Percentiles rank a stretch among this genome's conserved stretches.
Evolutionary conservation across 2,113 vertebrate genomes (phyloP).

Genomic region (Ceyx cyanopectus): DNA sequence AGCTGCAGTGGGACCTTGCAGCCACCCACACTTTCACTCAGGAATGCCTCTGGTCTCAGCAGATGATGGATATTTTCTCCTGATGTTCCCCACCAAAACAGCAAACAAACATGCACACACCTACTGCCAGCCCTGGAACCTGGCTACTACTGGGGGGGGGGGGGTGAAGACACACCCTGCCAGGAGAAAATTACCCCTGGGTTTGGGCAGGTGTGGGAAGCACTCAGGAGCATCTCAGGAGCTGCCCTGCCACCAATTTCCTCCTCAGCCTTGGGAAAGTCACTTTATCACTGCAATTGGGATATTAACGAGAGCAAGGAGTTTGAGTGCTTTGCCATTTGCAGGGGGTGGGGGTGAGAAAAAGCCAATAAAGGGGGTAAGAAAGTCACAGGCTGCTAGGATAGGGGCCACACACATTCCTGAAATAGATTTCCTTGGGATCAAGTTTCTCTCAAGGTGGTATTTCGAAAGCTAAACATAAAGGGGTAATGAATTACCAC

Average conservation of each 20-base stretch:
- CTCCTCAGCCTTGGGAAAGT: not conserved
- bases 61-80: constrained; percentile 59
- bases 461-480: constrained; percentile 42
- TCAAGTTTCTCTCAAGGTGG: constrained; percentile 48
- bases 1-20: not conserved
- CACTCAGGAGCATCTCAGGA: not conserved
- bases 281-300: not conserved
- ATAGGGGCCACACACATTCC: constrained; percentile 37
- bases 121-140: not conserved
- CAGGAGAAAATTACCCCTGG: not conserved
- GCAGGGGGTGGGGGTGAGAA: not conserved
- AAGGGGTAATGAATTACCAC: constrained; percentile 31
- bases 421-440: constrained; percentile 60
- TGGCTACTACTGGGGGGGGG: not conserved
- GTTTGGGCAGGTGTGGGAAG: not conserved
- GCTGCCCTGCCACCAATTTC: not conserved
- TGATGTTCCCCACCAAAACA: constrained; percentile 30
- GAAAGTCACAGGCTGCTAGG: not conserved
- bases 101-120: constrained; percentile 34
- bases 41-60: constrained; percentile 35
- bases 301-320: not conserved
- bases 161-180: not conserved
- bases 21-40: constrained; percentile 49
- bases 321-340: not conserved
- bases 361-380: constrained; percentile 13